Evolutionary conservation across 2,113 vertebrate genomes (phyloP), one percentile per base, ranked within the genome.

Genomic region (Varanus komodoensis): DNA sequence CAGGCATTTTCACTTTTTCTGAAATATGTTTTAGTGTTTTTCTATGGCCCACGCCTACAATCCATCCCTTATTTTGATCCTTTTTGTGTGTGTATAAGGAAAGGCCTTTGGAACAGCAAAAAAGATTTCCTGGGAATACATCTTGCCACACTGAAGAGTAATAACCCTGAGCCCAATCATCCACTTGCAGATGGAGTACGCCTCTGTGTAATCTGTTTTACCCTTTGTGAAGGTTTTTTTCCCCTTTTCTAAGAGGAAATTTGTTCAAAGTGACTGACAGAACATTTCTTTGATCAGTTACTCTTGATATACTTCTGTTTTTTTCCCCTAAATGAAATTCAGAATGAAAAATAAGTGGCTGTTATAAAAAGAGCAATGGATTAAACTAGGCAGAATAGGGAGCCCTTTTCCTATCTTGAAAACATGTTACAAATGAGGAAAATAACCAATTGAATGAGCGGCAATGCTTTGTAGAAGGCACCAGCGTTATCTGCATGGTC

Each of bases 311-410:
- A 32, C n/a, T 38, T 52, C 7, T 29, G 14, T 21, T 19, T 69
- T 61, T 82, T 6, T 3, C 34, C 38, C 14, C 69, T 29, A 29
- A 69, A 71, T 44, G 38, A 50, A 68, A 82, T 57, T 82, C 38
- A 2, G 38, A 82, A 57, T 82, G 32, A 80, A 81, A 81, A 67
- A 29, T 21, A 69, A 84, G 44, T 71, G 12, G 38, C 14, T 48
- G 64, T 84, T 69, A 61, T 6, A 29, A 48, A 84, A 84, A 69
- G 67, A 84, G 32, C 83, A 84, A 84, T 32, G 44, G 83, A 84
- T 84, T 12, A 83, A 83, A 25, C 57, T 27, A 83, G 67, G 64
- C 12, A 71, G 44, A 50, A 69, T 84, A 69, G 38, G 38, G 3
- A 84, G 50, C 14, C 14, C 27, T 48, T 4, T 50, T 84, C 38